Evolutionary conservation across 1,140 invertebrate genomes (phyloP).

Genomic region (Aphaenogaster floridana): DNA sequence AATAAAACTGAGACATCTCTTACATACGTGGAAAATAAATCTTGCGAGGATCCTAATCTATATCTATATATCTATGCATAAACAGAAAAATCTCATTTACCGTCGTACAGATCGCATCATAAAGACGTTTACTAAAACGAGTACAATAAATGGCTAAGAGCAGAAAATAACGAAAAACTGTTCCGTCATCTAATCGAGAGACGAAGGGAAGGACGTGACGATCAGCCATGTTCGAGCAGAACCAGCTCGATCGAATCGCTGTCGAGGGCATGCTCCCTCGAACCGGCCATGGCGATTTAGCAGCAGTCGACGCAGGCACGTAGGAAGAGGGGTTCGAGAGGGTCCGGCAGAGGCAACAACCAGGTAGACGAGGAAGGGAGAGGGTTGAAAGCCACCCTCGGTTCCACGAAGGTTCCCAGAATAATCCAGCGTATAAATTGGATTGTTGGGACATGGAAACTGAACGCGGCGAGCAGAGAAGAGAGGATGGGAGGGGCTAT

Average conservation of each 20-base stretch:
- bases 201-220: constrained; percentile 6
- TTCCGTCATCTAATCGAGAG: background rate
- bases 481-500: constrained; percentile 59
- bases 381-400: constrained; percentile 60
- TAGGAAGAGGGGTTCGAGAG: constrained; percentile 58
- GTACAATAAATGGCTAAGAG: background rate
- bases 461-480: constrained; percentile 61
- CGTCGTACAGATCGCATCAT: background rate
- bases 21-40: background rate
- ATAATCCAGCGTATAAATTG: constrained; percentile 86
- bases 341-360: constrained; percentile 39
- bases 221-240: constrained; percentile 68
- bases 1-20: constrained; percentile 9
- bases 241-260: constrained; percentile 59
- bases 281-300: constrained; percentile 69
- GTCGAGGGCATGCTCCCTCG: constrained; percentile 48
- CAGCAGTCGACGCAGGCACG: constrained; percentile 27
- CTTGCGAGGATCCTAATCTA: background rate
- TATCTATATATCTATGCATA: background rate
- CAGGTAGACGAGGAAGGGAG: constrained; percentile 45
- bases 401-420: constrained; percentile 71
- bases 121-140: background rate
- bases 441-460: constrained; percentile 80
- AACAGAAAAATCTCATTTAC: background rate
- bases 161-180: constrained; percentile 8